Base-by-base conservation (phyloP, 2,888 invertebrate genomes). In the Zaprionus obscuricornis region DNA sequence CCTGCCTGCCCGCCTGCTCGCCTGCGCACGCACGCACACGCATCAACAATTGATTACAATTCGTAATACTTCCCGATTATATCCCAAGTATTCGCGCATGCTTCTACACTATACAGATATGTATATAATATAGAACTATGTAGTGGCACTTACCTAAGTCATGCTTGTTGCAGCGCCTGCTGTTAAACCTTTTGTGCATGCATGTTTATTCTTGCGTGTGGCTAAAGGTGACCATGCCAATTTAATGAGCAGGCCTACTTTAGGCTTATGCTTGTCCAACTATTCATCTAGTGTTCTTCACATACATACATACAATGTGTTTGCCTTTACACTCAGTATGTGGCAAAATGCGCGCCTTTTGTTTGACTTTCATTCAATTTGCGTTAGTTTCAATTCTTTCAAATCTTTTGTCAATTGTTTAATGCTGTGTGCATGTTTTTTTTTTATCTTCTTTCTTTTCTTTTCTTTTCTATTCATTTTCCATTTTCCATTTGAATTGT, bases 321-420 rank as follows among this genome's bases (percentile, higher is more conserved):
- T 20, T 26, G 24, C 8, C 39, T 43, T 14, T 22, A 16, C 16
- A 3, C 72, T 46, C 77, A 40, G 50, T 67, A 76, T 76, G 74
- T 79, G 81, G 77, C 74, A 67, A 43, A 69, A 56, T 60, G 59
- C 77, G 57, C 66, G 59, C 65, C 55, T 36, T 36, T 75, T 72
- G 67, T 72, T 75, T 60, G 52, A 2, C 6, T 16, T 74, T 76
- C 81, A 73, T 79, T 78, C 78, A 76, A 83, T 79, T 55, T 40
- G 62, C 68, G 72, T 78, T 78, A 68, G 78, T 70, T 54, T 52
- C 62, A 52, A 49, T 33, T 33, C 70, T 54, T 50, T 64, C 64
- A 65, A 66, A 62, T 72, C 52, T 64, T 73, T 69, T 72, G 56
- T 39, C 11, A 13, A n/a, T 10, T 31, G 10, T 11, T 33, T 34